Evolutionary conservation across 1,140 invertebrate genomes (phyloP), one percentile per base, ranked within the genome.

Genomic region (Drosophila nebulosa): DNA sequence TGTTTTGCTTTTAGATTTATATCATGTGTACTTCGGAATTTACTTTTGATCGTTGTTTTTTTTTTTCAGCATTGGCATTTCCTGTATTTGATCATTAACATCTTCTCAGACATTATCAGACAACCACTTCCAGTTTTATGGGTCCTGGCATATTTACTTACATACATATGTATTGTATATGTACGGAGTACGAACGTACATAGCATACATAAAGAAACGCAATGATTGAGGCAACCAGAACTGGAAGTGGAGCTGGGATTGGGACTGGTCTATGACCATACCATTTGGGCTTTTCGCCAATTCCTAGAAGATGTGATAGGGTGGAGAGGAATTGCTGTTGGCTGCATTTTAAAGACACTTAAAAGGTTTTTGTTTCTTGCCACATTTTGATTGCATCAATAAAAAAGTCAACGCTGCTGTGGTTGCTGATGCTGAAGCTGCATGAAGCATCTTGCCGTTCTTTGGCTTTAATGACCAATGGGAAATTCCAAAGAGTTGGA

Each of bases 321-420:
- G 10, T 32, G 30, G 80, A 74, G 81, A 83, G 69, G 75, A 79
- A 85, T 86, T 86, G 81, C 81, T 67, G 36, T 51, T 78, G 78
- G 67, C 74, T 81, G 78, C 80, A 74, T 86, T 81, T 86, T 68
- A 58, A 80, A 74, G 72, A 74, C 73, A 68, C 57, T 61, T 83
- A 78, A 84, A 78, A 84, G 64, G 53, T 69, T 69, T 52, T 51
- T 39, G 58, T 69, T 64, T 30, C 79, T 78, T 68, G 69, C 69
- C 74, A 78, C 83, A 71, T 69, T 85, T 85, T 85, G 83, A 85
- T 85, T 78, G 74, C 81, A 78, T 81, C 83, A 85, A 85, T 85
- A 85, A 85, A 84, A 69, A 74, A 74, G 75, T 64, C 80, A 66
- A 67, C 65, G 42, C 26, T 57, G 46, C 30, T 26, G 50, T 9